phyloP scores from a whole-genome alignment of 2,113 vertebrate species.

The Caranx ignobilis region DNA sequence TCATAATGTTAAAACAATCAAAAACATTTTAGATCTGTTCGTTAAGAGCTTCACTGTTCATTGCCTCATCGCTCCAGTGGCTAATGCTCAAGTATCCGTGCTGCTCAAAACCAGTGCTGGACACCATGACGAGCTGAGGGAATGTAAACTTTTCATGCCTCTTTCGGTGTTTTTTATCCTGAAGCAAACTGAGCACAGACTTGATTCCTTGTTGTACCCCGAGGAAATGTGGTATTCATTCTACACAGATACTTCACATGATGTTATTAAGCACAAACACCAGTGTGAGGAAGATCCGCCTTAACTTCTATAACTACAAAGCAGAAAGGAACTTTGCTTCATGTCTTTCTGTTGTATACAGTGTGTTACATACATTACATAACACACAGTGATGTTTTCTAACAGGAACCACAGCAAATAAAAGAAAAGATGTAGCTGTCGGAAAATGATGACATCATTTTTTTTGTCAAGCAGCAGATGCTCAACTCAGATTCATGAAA shows the following conservation, averaged over 20 bases:
- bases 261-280: not conserved
- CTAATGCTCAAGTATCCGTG: not conserved
- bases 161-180: not conserved
- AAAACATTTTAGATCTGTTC: slow-evolving; percentile 13
- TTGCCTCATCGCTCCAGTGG: not conserved
- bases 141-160: not conserved
- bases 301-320: too few species aligned
- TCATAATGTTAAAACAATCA: slow-evolving; percentile 8
- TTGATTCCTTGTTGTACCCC: not conserved
- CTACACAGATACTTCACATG: not conserved
- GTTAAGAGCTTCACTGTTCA: not conserved
- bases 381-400: too few species aligned
- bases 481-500: not conserved
- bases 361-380: too few species aligned
- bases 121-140: not conserved
- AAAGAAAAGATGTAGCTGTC: too few species aligned
- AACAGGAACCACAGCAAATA: too few species aligned
- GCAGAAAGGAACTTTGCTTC: too few species aligned
- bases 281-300: too few species aligned
- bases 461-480: not conserved
- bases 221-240: not conserved
- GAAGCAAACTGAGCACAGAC: not conserved
- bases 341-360: too few species aligned
- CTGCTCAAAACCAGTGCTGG: not conserved
- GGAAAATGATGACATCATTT: too few species aligned